A percentile compares a stretch with the other conserved stretches of the same genome.
phyloP scores from a whole-genome alignment of 2,797 vertebrate genomes.

The Thunnus albacares region DNA sequence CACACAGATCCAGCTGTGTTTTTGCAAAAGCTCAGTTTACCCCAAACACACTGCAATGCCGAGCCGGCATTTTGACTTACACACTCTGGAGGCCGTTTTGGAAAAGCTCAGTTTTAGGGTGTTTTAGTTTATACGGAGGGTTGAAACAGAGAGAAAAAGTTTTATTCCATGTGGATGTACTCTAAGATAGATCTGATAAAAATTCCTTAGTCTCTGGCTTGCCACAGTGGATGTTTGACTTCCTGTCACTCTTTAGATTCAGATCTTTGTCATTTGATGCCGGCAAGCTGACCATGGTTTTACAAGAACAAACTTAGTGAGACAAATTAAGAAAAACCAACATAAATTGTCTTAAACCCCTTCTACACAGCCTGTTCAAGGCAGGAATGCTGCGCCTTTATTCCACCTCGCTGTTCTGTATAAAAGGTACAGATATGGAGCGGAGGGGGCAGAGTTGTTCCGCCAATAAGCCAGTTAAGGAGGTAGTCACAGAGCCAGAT shows the following conservation, averaged over 20 bases:
- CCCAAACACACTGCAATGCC: not conserved
- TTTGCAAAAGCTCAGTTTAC: not conserved
- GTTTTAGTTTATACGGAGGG: not conserved
- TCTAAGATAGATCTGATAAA: not conserved
- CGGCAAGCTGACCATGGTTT: slow-evolving; percentile 1
- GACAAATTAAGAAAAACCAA: too few species aligned
- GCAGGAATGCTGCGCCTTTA: too few species aligned
- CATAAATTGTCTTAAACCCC: too few species aligned
- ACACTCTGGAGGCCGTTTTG: not conserved
- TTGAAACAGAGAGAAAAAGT: not conserved
- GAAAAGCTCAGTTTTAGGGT: not conserved
- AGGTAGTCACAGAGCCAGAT: too few species aligned
- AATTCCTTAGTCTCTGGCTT: not conserved
- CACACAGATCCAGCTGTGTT: not conserved
- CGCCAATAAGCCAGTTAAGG: too few species aligned
- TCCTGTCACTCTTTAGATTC: not conserved
- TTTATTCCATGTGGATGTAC: not conserved
- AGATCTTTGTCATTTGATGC: not conserved
- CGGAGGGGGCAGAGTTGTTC: too few species aligned
- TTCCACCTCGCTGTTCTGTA: too few species aligned
- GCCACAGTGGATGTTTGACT: not conserved
- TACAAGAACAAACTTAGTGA: not conserved
- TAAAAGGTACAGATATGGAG: too few species aligned
- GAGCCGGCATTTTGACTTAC: not conserved
- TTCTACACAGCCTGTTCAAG: too few species aligned